Base-by-base conservation (phyloP, 2,113 vertebrate species). In the Crotalus viridis region DNA sequence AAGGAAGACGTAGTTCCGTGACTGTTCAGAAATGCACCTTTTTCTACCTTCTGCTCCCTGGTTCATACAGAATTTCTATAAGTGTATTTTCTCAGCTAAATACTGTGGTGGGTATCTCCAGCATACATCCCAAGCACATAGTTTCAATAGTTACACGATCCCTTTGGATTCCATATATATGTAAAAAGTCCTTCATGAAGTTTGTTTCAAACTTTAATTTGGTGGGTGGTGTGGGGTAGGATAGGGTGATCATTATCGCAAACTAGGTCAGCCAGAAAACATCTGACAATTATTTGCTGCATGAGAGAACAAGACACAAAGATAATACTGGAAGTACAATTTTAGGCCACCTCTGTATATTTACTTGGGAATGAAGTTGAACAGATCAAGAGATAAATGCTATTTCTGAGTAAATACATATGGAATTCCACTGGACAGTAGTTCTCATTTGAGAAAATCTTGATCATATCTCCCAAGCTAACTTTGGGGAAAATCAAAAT, bases 221-320 rank as follows among this genome's bases (percentile, higher is more conserved):
- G 74, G 74, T 39, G 33, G 15, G n/a, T 6, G 17, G 55, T 51
- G 48, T 51, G 26, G 26, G 59, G 24, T 22, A 3, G 59, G 61
- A n/a, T 28, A 64, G 33, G 94, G 33, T 4, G 69, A 51, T 93
- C 94, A 91, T 94, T 89, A 54, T 57, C 48, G 85, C 91, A 93
- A 93, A 51, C 81, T 91, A 92, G 93, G 52, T 95, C 74, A 54
- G 54, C 10, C 7, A 43, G 91, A 88, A 81, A 90, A 87, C 61
- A 86, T 92, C 57, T 92, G 0, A 2, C 64, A 93, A 59, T 86
- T 48, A 54, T 91, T 87, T 86, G 48, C 15, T 92, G 17, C 0
- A 28, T 91, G 2, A 57, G 69, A 87, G 90, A 59, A 57, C 33
- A 81, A 86, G 51, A 22, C 94, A 59, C 90, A 57, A 0, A 91